phyloP scores from a whole-genome alignment of 2,888 invertebrate genomes.

The Imbricaverruca yamaguchii region DNA sequence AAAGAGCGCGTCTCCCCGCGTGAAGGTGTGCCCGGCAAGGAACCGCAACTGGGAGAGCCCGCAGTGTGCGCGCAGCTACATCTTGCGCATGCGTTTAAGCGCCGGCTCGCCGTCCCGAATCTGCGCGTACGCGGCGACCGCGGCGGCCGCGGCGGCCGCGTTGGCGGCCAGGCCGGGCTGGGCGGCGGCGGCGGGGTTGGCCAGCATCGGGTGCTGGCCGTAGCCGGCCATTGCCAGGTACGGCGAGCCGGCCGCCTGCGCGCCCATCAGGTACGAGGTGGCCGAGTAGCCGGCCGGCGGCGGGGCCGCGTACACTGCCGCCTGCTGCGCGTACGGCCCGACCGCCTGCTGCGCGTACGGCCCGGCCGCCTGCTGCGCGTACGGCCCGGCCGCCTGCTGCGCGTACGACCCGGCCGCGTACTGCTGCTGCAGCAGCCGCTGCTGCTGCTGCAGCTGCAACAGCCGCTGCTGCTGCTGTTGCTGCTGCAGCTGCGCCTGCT shows the following conservation, averaged over 20 bases:
- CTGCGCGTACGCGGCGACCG: constrained; percentile 36
- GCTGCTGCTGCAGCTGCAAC: constrained; percentile 22
- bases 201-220: constrained; percentile 30
- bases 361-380: background rate
- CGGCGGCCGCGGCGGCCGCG: constrained; percentile 36
- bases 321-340: background rate
- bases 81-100: constrained; percentile 24
- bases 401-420: background rate
- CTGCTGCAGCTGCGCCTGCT: constrained; percentile 28
- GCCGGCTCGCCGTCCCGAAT: constrained; percentile 1
- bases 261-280: background rate
- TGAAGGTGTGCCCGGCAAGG: constrained; percentile 23
- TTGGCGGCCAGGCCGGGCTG: constrained; percentile 35
- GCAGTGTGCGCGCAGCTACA: constrained; percentile 25
- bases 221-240: constrained; percentile 34
- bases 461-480: constrained; percentile 27
- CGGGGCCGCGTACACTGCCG: background rate
- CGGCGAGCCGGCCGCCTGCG: constrained; percentile 32
- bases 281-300: background rate
- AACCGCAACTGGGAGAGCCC: no score
- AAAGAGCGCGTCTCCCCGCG: constrained; percentile 27
- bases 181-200: constrained; percentile 32
- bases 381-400: background rate
- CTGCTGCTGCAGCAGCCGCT: constrained; percentile 23
- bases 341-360: constrained; percentile 2